These are phyloP conservation scores for Anastatus disparis DNA, from an alignment of 1,140 invertebrate genomes.

Conservation along the genomic window DNA sequence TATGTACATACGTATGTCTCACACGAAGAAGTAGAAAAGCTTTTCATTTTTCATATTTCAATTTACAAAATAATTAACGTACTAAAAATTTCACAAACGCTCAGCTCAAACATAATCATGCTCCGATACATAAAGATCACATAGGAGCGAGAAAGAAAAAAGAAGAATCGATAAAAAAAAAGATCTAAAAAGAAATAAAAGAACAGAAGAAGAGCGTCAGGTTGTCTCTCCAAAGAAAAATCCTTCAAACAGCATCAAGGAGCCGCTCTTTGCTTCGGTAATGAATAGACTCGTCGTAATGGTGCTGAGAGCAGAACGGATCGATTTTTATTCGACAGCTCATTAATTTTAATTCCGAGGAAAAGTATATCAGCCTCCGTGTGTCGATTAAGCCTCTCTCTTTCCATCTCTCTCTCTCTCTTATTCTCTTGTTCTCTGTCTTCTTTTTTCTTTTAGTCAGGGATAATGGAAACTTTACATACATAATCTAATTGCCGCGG, in stretches of 20 bases:
- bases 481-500: constrained; percentile 4
- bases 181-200: background rate
- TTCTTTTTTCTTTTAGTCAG: too few species aligned
- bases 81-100: background rate
- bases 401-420: too few species aligned
- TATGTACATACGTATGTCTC: too few species aligned
- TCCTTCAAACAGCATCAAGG: background rate
- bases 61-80: background rate
- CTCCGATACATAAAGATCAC: too few species aligned
- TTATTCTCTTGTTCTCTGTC: too few species aligned
- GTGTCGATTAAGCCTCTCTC: constrained; percentile 6
- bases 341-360: constrained; percentile 24
- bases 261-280: background rate
- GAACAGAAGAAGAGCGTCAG: background rate
- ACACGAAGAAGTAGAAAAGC: too few species aligned
- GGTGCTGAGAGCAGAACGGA: background rate
- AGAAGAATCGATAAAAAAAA: background rate
- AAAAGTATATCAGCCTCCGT: constrained; percentile 21
- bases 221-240: too few species aligned
- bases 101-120: too few species aligned
- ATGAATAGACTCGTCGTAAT: constrained; percentile 15
- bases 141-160: background rate
- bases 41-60: constrained; percentile 14
- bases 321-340: constrained; percentile 29
- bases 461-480: constrained; percentile 27